A percentile compares a stretch with the other conserved stretches of the same genome.
Conservation (phyloP, 2,888 invertebrate genomes). For the Sinopyrophorus schimmeli region DNA sequence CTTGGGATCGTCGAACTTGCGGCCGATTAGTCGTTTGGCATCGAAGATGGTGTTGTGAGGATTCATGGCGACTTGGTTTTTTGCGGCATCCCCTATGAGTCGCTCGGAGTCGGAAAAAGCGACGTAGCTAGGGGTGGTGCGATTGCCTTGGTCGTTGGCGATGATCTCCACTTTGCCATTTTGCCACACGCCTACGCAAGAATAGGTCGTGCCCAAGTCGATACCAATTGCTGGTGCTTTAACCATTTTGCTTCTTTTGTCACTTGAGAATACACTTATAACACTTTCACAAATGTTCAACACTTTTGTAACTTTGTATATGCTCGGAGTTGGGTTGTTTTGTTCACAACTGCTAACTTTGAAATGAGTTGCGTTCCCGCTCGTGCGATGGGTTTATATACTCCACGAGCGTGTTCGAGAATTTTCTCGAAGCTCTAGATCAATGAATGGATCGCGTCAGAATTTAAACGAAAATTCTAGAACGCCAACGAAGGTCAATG, state of each 20-base stretch:
- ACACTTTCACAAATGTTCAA: neutral
- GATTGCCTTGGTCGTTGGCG: slow-evolving; percentile 86
- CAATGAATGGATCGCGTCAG: too few relatives aligned
- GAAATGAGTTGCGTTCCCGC: slow-evolving; percentile 7
- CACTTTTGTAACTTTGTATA: neutral
- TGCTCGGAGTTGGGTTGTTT: neutral
- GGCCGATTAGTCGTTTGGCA: slow-evolving; percentile 64
- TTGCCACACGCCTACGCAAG: slow-evolving; percentile 81
- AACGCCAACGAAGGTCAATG: too few relatives aligned
- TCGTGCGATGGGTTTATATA: slow-evolving; percentile 2
- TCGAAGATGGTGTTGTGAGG: slow-evolving; percentile 74
- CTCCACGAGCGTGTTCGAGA: neutral
- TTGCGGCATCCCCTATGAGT: slow-evolving; percentile 71
- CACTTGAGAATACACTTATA: neutral
- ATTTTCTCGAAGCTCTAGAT: slow-evolving; percentile 3
- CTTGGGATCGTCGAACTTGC: slow-evolving; percentile 70
- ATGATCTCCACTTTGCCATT: slow-evolving; percentile 84
- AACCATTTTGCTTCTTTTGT: slow-evolving; percentile 59
- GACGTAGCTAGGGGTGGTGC: slow-evolving; percentile 84
- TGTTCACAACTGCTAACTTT: neutral
- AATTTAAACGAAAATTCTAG: too few relatives aligned
- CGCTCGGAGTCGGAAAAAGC: slow-evolving; percentile 73
- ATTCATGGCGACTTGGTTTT: slow-evolving; percentile 73
- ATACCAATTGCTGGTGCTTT: slow-evolving; percentile 72
- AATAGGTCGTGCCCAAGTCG: slow-evolving; percentile 87